A percentile compares a stretch with the other conserved stretches of the same genome.
Conservation (phyloP, 2,113 vertebrate species). For the Xenopus borealis region DNA sequence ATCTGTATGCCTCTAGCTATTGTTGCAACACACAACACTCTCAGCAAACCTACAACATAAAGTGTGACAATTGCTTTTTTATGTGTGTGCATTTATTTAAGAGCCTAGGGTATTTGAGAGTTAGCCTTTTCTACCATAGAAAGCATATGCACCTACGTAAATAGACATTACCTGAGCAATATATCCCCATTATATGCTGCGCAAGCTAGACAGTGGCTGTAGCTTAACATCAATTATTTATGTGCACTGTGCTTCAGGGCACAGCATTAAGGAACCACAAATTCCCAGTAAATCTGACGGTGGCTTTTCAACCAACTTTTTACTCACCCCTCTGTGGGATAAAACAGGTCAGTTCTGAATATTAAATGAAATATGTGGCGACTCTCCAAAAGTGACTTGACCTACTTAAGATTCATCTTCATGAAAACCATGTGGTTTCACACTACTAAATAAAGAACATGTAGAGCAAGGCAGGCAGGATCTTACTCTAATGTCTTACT, state of each 20-base stretch:
- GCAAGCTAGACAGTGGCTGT: slow-evolving; percentile 53
- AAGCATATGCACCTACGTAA: slow-evolving; percentile 45
- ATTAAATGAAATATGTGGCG: slow-evolving; percentile 67
- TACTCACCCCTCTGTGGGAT: slow-evolving; percentile 56
- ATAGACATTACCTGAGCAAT: slow-evolving; percentile 47
- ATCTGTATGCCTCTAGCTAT: too few species aligned
- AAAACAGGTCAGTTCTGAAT: slow-evolving; percentile 70
- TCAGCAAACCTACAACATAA: too few species aligned
- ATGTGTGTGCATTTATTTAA: too few species aligned
- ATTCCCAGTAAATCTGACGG: slow-evolving; percentile 58
- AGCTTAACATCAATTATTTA: slow-evolving; percentile 62
- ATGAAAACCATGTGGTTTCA: slow-evolving; percentile 61
- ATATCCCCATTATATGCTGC: slow-evolving; percentile 52
- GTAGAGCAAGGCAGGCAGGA: too few species aligned
- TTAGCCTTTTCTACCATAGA: not conserved
- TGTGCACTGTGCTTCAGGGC: slow-evolving; percentile 55
- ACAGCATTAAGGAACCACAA: slow-evolving; percentile 46
- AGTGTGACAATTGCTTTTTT: too few species aligned
- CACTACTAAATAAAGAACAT: slow-evolving; percentile 48
- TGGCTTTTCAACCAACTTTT: slow-evolving; percentile 66
- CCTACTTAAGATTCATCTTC: slow-evolving; percentile 67
- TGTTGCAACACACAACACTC: too few species aligned
- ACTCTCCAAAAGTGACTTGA: slow-evolving; percentile 64
- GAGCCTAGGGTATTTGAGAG: too few species aligned
- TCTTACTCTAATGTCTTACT: too few species aligned